A percentile compares a stretch with the other conserved stretches of the same genome.
Conservation (phyloP, 2,888 invertebrate genomes). For the Epicampocera succincta region DNA sequence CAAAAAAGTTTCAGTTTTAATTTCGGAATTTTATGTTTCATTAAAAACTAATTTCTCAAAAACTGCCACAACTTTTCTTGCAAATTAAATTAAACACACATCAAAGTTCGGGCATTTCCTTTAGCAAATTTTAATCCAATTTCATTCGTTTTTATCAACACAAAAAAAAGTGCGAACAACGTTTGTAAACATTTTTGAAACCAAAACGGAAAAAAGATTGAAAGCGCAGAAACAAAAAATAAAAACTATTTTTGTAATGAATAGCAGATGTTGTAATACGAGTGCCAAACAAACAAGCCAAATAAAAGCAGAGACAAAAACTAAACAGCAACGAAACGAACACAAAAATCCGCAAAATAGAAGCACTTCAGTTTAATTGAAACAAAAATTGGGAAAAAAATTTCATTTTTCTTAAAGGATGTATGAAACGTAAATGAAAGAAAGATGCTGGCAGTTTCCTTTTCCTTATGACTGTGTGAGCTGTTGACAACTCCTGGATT, state of each 20-base stretch:
- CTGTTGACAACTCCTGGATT: too few species aligned
- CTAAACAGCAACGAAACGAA: conserved; percentile 1
- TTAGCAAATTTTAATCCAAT: not conserved
- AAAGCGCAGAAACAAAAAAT: not conserved
- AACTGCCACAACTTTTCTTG: not conserved
- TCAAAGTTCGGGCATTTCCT: conserved; percentile 30
- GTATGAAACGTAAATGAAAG: too few species aligned
- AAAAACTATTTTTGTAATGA: conserved; percentile 28
- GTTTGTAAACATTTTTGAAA: conserved; percentile 1
- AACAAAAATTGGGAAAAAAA: not conserved
- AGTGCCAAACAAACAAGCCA: conserved; percentile 4
- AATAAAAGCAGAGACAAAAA: not conserved
- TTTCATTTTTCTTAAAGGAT: too few species aligned
- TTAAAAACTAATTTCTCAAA: too few species aligned
- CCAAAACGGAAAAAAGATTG: not conserved
- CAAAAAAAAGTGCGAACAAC: conserved; percentile 12
- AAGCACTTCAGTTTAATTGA: conserved; percentile 47
- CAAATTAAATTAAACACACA: conserved; percentile 5
- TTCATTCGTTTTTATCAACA: not conserved
- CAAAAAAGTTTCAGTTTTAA: too few species aligned
- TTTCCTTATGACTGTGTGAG: too few species aligned
- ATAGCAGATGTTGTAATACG: conserved; percentile 51
- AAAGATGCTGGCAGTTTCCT: too few species aligned
- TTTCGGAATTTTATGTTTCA: too few species aligned
- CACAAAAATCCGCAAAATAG: conserved; percentile 21